Evolutionary conservation across 2,113 vertebrate species (phyloP), one percentile per base, ranked within the genome.

Genomic region (Dicentrarchus labrax): DNA sequence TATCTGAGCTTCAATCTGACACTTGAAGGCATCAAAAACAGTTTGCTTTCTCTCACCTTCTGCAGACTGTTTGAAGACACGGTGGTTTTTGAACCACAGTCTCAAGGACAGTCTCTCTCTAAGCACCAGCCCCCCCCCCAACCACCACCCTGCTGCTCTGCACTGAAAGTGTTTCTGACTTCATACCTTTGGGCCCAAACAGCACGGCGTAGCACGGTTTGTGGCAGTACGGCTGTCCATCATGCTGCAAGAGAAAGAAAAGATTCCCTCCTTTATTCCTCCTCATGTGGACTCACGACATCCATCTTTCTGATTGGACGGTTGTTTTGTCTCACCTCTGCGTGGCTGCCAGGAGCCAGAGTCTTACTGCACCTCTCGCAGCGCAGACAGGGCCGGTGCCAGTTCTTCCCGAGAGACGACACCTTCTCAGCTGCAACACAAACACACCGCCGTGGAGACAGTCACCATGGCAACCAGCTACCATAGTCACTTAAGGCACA

Each of bases 371-470:
- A 99, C 9, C 97, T 94, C 93, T 98, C 97, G 0, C 97, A 99
- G 86, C 97, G 96, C 89, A 99, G 95, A 86, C 97, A 99, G 5
- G 97, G 97, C 36, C 97, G 95, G 85, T 99, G 97, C 98, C 98
- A 99, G 93, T 98, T 97, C 94, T 98, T 98, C 68, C 98, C 98
- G 68, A 99, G 96, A 0, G 98, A 99, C 0, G 97, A 97, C 93
- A 99, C 97, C 93, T 98, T 99, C 93, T 99, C 97, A 0, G 97
- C 97, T 99, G 83, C 84, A 78, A 84, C 83, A 80, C 71, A 82
- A 73, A 75, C 41, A 65, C 59, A 59, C 64, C 78, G 67, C 48
- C 62, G 56, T 41, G 70, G 24, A 81, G 68, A 88, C 43, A 22
- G 72, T 88, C 77, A 67, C 56, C 66, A 76, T 24, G 60, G 84